These are phyloP conservation scores for Mionectes olivaceus DNA, from an alignment of 2,797 vertebrate species.

Conservation along the genomic window DNA sequence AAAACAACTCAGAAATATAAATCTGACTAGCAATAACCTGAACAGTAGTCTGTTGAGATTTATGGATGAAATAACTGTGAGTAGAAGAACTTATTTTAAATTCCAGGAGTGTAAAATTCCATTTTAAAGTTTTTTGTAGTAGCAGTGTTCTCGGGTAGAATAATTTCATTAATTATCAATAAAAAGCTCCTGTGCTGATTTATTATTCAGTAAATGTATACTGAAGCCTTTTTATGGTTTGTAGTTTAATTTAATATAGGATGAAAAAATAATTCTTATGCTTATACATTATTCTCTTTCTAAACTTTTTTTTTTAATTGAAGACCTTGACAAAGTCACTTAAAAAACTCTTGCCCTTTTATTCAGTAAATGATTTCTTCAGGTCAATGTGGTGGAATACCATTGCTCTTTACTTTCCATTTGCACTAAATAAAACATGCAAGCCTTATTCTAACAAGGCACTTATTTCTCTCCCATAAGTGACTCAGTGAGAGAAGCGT, in stretches of 20 bases:
- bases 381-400: neutral
- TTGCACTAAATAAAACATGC: neutral
- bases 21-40: neutral
- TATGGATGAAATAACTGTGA: neutral
- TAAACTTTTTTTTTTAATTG: neutral
- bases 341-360: neutral
- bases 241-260: neutral
- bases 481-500: neutral
- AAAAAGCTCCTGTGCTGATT: constrained; percentile 7
- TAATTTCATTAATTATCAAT: constrained; percentile 55
- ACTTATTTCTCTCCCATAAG: neutral
- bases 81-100: neutral
- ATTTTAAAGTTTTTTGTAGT: neutral
- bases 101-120: neutral
- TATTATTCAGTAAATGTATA: constrained; percentile 22
- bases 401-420: neutral
- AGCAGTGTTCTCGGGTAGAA: neutral
- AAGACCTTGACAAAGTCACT: neutral
- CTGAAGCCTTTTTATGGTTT: neutral
- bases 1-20: neutral
- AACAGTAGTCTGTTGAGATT: neutral
- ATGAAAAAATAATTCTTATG: neutral
- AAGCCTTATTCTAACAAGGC: neutral
- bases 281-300: neutral
- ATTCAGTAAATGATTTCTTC: neutral